Conservation (phyloP, 1,140 invertebrate species). For the Neuroterus valhalla region DNA sequence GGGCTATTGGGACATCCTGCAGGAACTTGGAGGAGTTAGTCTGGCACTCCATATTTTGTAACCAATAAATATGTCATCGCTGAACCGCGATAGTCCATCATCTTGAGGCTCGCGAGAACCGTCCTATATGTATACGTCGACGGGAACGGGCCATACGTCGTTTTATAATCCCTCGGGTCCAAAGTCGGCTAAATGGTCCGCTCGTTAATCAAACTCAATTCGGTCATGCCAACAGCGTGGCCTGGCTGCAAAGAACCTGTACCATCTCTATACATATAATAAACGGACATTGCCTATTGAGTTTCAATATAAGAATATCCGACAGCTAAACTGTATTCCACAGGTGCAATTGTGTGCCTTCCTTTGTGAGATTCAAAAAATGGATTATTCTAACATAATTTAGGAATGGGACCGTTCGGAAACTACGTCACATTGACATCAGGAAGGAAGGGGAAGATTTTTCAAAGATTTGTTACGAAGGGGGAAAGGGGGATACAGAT, state of each 20-base stretch:
- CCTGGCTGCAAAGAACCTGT: constrained; percentile 37
- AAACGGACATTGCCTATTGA: too few species aligned
- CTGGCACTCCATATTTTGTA: constrained; percentile 23
- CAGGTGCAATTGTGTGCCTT: too few species aligned
- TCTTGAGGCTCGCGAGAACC: constrained; percentile 35
- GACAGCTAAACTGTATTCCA: too few species aligned
- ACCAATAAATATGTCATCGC: constrained; percentile 54
- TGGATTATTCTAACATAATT: too few species aligned
- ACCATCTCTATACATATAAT: background rate
- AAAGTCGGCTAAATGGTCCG: constrained; percentile 53
- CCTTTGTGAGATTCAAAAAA: too few species aligned
- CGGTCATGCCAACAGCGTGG: constrained; percentile 42
- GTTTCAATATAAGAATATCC: too few species aligned
- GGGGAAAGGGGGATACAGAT: too few species aligned
- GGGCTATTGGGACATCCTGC: constrained; percentile 39
- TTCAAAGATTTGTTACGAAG: too few species aligned
- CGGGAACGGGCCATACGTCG: constrained; percentile 20
- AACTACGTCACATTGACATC: too few species aligned
- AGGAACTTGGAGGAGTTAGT: constrained; percentile 22
- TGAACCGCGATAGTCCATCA: constrained; percentile 51
- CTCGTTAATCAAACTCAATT: constrained; percentile 56
- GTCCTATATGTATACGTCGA: background rate
- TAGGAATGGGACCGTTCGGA: too few species aligned
- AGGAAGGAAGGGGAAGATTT: too few species aligned
- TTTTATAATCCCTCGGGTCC: constrained; percentile 55